Evolutionary conservation across 2,113 vertebrate genomes (phyloP), one percentile per base, ranked within the genome.

Genomic region (Stercorarius parasiticus): DNA sequence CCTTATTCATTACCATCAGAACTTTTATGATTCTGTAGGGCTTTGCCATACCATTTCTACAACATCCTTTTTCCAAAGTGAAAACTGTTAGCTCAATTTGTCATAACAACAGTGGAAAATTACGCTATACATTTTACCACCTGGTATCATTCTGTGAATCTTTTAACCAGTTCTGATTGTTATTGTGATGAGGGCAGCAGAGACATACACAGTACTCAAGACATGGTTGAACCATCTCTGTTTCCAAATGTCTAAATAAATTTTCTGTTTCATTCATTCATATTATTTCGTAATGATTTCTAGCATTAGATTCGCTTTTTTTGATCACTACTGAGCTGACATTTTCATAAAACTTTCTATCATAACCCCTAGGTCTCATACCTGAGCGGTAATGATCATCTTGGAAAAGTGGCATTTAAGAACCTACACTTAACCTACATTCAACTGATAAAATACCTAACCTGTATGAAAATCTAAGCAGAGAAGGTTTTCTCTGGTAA

Each of bases 301-400:
- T 83, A 79, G 1, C 30, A 65, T 86, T 73, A 65, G 15, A 43
- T 69, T 90, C 88, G 6, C 1, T 20, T 47, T 67, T 34, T 78
- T 74, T 64, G 36, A 76, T 36, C 2, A 5, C 11, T 90, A 5
- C 15, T 67, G 67, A 90, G 27, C 5, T 93, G 85, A 77, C 49
- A 92, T 90, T 95, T 97, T 80, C 66, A 40, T 79, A 59, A 79
- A 88, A 47, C 13, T 88, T 92, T 42, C 29, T 55, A 6, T 71
- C 17, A 55, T 67, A 94, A 93, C 65, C 32, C 18, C 6, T 71
- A 82, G 47, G 29, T 74, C 55, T 93, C 32, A 40, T 78, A 71
- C 10, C 29, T 66, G 23, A 89, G 87, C 59, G 13, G 11, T 29
- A 93, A 65, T 4, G 6, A 74, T 78, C 21, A 26, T 59, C 36